Percentiles rank a stretch among this genome's conserved stretches.
Conservation (phyloP, 2,888 invertebrate genomes). For the Polymixis flavicincta region DNA sequence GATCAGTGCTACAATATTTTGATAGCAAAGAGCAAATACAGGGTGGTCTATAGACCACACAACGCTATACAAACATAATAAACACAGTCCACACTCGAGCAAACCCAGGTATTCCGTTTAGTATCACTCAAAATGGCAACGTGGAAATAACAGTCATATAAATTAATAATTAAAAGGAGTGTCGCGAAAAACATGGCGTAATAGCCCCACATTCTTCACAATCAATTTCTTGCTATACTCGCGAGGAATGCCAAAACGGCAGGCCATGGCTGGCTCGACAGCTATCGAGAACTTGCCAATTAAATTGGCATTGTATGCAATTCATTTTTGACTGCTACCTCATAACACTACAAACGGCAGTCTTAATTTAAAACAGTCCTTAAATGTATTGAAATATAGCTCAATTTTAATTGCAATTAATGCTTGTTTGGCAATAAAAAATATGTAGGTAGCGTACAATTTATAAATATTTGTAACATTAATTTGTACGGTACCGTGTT, state of each 20-base stretch:
- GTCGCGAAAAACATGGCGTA: conserved; percentile 69
- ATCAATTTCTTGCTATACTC: conserved; percentile 74
- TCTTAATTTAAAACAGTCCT: conserved; percentile 34
- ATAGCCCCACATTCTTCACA: conserved; percentile 74
- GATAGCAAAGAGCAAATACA: neutral
- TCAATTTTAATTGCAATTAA: conserved; percentile 34
- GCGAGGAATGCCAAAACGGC: conserved; percentile 56
- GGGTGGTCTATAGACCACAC: conserved; percentile 51
- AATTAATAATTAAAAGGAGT: conserved; percentile 73
- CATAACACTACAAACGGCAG: conserved; percentile 32
- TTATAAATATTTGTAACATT: conserved; percentile 51
- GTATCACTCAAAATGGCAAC: conserved; percentile 52
- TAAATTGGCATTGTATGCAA: conserved; percentile 71
- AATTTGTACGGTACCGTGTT: conserved; percentile 54
- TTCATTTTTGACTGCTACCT: conserved; percentile 72
- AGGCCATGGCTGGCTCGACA: conserved; percentile 50
- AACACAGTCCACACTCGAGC: conserved; percentile 25
- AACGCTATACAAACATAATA: conserved; percentile 13
- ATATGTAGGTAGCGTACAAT: conserved; percentile 22
- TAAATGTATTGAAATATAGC: conserved; percentile 18
- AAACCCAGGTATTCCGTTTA: conserved; percentile 45
- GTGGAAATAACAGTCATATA: conserved; percentile 64
- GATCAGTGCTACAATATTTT: neutral
- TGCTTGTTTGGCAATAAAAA: conserved; percentile 19
- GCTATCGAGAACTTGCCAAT: conserved; percentile 71